Conservation (phyloP, 2,888 invertebrate genomes). For the Sarcophaga subvicina region DNA sequence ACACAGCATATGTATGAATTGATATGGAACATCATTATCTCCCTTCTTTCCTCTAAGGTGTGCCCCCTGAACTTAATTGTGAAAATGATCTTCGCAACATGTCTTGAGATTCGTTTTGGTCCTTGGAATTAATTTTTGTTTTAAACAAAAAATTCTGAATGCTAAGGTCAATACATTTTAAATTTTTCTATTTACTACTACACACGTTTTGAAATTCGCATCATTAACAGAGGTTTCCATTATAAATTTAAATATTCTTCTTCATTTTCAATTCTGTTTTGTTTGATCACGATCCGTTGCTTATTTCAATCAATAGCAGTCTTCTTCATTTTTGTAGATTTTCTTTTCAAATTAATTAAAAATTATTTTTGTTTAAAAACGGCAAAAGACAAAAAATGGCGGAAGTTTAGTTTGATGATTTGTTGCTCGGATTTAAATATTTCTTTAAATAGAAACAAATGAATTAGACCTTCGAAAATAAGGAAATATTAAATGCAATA, state of each 20-base stretch:
- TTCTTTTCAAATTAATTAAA: constrained; percentile 19
- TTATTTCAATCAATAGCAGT: constrained; percentile 2
- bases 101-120: too few relatives aligned
- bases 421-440: constrained; percentile 9
- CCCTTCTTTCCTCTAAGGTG: too few relatives aligned
- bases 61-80: too few relatives aligned
- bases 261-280: constrained; percentile 30
- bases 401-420: constrained; percentile 42
- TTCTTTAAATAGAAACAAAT: neutral
- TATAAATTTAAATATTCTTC: constrained; percentile 16
- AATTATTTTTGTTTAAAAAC: constrained; percentile 1
- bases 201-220: neutral
- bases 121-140: too few relatives aligned
- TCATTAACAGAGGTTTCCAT: constrained; percentile 12
- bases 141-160: too few relatives aligned
- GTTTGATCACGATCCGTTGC: neutral
- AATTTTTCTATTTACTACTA: neutral
- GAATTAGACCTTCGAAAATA: constrained; percentile 26
- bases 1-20: too few relatives aligned
- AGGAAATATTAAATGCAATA: constrained; percentile 30
- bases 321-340: constrained; percentile 22
- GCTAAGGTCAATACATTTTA: too few relatives aligned
- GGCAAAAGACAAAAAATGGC: constrained; percentile 1
- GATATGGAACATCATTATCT: too few relatives aligned
- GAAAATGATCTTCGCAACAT: too few relatives aligned